A percentile compares a stretch with the other conserved stretches of the same genome.
Conservation (phyloP, 2,797 vertebrate genomes). For the Xiphorhynchus erythropygius region DNA sequence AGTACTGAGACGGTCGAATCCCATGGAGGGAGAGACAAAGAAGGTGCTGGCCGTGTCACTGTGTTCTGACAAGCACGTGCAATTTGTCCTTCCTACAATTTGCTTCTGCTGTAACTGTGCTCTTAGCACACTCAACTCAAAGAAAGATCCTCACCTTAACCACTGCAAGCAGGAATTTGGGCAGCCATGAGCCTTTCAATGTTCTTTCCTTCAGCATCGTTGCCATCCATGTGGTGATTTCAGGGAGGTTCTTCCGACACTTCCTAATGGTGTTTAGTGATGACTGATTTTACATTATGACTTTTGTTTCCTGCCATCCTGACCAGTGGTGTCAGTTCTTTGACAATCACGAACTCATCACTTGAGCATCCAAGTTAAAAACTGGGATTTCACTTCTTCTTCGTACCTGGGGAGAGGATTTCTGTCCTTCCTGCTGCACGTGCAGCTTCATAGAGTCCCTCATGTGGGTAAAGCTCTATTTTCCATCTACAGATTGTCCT, state of each 20-base stretch:
- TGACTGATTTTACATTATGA: neutral
- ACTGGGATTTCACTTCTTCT: neutral
- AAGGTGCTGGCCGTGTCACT: slow-evolving; percentile 9
- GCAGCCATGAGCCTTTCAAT: neutral
- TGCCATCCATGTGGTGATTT: neutral
- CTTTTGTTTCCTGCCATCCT: neutral
- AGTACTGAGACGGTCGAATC: slow-evolving; percentile 27
- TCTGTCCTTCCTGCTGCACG: neutral
- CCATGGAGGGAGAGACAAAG: slow-evolving; percentile 38
- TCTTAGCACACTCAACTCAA: neutral
- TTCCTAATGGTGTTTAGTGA: neutral
- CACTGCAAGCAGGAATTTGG: neutral
- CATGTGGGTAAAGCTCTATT: accelerated
- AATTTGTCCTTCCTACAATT: slow-evolving; percentile 27
- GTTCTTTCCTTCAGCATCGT: neutral
- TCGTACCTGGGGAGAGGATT: neutral
- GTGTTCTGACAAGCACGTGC: neutral
- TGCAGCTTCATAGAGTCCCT: neutral
- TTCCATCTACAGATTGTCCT: neutral
- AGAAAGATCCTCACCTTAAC: slow-evolving; percentile 1
- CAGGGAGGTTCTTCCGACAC: neutral
- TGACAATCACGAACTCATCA: neutral
- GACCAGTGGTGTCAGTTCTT: neutral
- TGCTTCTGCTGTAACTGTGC: slow-evolving; percentile 40
- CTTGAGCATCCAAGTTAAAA: neutral